phyloP scores from a whole-genome alignment of 2,113 vertebrate genomes.

The Stegastes partitus region DNA sequence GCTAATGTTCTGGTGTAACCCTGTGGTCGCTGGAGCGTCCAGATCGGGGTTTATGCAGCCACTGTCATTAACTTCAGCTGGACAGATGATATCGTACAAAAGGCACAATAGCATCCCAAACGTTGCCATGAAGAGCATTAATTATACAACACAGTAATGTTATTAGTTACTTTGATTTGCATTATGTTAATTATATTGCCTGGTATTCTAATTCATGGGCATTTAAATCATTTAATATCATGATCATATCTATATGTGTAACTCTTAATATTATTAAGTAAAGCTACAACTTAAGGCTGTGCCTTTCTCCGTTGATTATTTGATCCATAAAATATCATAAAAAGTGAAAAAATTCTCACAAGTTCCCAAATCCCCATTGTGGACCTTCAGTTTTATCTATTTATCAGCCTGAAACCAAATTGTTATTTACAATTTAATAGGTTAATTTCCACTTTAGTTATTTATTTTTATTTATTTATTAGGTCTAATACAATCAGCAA shows the following conservation, averaged over 20 bases:
- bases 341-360: too few relatives aligned
- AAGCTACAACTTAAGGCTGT: background rate
- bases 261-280: background rate
- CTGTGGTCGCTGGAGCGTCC: conserved; percentile 78
- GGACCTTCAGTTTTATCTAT: too few relatives aligned
- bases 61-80: conserved; percentile 56
- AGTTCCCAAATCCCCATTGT: too few relatives aligned
- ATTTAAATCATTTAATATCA: background rate
- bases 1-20: conserved; percentile 83
- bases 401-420: too few relatives aligned
- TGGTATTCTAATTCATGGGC: background rate
- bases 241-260: too few relatives aligned
- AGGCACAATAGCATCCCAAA: conserved; percentile 23
- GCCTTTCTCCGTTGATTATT: too few relatives aligned
- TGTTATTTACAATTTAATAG: too few relatives aligned
- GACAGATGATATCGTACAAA: conserved; percentile 13
- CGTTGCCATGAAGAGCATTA: conserved; percentile 19
- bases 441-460: too few relatives aligned
- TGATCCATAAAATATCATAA: too few relatives aligned
- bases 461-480: too few relatives aligned
- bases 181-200: background rate
- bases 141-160: background rate
- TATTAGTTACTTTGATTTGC: background rate
- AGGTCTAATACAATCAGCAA: too few relatives aligned
- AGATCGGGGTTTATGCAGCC: conserved; percentile 58